Conservation (phyloP, 2,888 invertebrate genomes). For the Acleris literana region DNA sequence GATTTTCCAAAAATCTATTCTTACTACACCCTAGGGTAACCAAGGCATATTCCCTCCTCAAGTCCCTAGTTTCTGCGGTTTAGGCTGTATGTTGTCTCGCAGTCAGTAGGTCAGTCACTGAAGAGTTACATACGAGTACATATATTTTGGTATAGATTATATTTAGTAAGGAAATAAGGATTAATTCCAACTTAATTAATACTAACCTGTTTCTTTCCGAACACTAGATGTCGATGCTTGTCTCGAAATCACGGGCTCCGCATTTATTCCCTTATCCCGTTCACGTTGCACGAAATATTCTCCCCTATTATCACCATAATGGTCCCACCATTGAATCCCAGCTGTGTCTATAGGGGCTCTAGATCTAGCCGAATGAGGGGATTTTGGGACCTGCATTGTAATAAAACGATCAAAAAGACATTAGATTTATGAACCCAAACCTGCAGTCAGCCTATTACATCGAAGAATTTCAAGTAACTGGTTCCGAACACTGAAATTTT, state of each 20-base stretch:
- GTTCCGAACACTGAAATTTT: not conserved
- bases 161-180: no score
- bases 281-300: not conserved
- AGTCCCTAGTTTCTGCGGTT: no score
- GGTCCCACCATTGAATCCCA: conserved; percentile 66
- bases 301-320: conserved; percentile 45
- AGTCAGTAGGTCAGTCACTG: no score
- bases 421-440: no score
- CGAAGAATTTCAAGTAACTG: conserved; percentile 18
- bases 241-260: not conserved
- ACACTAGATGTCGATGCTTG: not conserved
- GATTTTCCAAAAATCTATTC: no score
- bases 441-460: conserved; percentile 2
- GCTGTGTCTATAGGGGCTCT: conserved; percentile 66
- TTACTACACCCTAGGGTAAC: no score
- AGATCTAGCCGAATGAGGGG: conserved; percentile 63
- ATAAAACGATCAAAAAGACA: not conserved
- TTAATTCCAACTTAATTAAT: no score
- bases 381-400: conserved; percentile 53
- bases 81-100: no score
- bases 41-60: no score
- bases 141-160: no score
- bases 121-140: no score
- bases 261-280: not conserved
- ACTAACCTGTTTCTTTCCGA: not conserved